Conservation (phyloP, 2,888 invertebrate species). For the Drosophila helvetica region DNA sequence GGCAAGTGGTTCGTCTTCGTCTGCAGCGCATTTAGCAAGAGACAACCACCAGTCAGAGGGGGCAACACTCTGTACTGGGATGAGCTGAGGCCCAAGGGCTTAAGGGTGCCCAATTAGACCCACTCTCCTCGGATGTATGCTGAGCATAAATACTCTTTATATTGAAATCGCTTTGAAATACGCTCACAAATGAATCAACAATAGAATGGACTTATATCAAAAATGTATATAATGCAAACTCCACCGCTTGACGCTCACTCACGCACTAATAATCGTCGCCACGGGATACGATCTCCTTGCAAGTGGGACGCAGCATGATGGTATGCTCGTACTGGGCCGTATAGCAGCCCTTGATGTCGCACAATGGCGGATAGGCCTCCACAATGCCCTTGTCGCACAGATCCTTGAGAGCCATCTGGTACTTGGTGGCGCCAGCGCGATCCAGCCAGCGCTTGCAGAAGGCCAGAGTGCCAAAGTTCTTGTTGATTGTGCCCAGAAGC, state of each 20-base stretch:
- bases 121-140: neutral
- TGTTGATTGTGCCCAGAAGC: conserved; percentile 95
- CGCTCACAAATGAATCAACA: conserved; percentile 57
- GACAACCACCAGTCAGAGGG: neutral
- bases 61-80: conserved; percentile 49
- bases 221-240: conserved; percentile 54
- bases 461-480: conserved; percentile 98
- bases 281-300: conserved; percentile 98
- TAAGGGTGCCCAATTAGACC: neutral
- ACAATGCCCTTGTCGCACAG: conserved; percentile 98
- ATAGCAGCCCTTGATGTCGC: conserved; percentile 98
- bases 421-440: conserved; percentile 97
- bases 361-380: conserved; percentile 99
- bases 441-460: conserved; percentile 99
- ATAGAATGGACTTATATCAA: conserved; percentile 62
- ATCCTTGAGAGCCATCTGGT: conserved; percentile 99
- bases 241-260: conserved; percentile 22
- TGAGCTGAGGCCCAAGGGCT: conserved; percentile 43
- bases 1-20: conserved; percentile 79
- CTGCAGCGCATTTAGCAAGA: conserved; percentile 37
- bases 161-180: conserved; percentile 31
- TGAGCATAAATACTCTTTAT: conserved; percentile 42
- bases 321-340: conserved; percentile 99
- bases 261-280: conserved; percentile 92
- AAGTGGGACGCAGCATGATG: conserved; percentile 97